Evolutionary conservation across 2,888 invertebrate species (phyloP).

Genomic region (Dugesia japonica): DNA sequence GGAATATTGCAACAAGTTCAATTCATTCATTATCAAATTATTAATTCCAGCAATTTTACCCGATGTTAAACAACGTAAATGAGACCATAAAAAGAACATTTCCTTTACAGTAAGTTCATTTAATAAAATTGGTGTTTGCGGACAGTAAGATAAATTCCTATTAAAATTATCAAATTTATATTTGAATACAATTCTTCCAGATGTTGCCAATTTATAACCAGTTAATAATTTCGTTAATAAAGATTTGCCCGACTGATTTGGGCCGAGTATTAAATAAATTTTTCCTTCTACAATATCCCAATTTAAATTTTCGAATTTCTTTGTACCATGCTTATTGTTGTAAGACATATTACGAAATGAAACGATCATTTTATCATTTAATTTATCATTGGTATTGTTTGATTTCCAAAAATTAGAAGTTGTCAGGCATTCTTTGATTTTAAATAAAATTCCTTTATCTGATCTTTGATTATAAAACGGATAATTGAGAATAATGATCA

Average conservation of each 20-base stretch:
- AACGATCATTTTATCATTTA: neutral
- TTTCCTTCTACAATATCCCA: neutral
- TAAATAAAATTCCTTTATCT: neutral
- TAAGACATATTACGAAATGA: neutral
- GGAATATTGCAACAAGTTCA: neutral
- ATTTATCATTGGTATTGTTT: no score
- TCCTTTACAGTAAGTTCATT: neutral
- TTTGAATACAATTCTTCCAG: neutral
- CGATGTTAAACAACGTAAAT: neutral
- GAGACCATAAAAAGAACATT: neutral
- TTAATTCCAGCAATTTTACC: neutral
- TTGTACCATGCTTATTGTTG: neutral
- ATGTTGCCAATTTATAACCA: neutral
- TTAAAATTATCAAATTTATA: neutral
- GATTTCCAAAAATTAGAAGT: neutral
- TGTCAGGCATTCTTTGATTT: neutral
- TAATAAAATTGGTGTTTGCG: neutral
- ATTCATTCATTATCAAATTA: conserved; percentile 6
- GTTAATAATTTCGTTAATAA: neutral
- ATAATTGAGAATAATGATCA: neutral
- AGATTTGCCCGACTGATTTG: neutral
- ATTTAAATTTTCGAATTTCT: neutral
- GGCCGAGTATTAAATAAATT: neutral
- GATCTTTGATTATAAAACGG: neutral
- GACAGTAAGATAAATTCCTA: neutral